phyloP scores from a whole-genome alignment of 2,113 vertebrate species.

The Redunca redunca region DNA sequence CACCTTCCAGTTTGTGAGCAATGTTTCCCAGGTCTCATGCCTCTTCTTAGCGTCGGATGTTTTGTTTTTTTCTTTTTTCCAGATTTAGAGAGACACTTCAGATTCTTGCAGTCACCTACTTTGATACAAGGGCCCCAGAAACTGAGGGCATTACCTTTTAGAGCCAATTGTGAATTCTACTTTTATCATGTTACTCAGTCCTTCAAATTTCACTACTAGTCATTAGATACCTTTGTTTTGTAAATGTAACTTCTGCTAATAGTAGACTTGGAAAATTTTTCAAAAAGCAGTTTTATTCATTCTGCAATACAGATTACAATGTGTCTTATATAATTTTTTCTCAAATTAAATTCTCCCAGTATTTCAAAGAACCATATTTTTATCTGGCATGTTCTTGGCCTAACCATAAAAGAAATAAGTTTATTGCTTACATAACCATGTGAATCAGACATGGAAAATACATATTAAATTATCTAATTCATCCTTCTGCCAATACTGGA shows the following conservation, averaged over 20 bases:
- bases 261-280: neutral
- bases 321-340: conserved; percentile 13
- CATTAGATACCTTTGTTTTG: neutral
- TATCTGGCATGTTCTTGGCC: conserved; percentile 52
- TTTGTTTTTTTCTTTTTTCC: neutral
- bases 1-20: neutral
- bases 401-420: conserved; percentile 42
- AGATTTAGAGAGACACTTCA: neutral
- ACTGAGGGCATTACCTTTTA: neutral
- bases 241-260: neutral
- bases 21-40: neutral
- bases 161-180: neutral
- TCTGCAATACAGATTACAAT: neutral
- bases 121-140: neutral
- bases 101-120: neutral
- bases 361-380: conserved; percentile 34
- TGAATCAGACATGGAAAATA: conserved; percentile 51
- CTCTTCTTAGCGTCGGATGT: neutral
- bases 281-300: neutral
- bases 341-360: neutral
- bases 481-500: conserved; percentile 20
- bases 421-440: conserved; percentile 45
- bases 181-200: neutral
- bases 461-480: conserved; percentile 63
- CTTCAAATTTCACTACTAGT: neutral